Conservation (phyloP, 2,797 vertebrate genomes). For the Nannoperca obscura region DNA sequence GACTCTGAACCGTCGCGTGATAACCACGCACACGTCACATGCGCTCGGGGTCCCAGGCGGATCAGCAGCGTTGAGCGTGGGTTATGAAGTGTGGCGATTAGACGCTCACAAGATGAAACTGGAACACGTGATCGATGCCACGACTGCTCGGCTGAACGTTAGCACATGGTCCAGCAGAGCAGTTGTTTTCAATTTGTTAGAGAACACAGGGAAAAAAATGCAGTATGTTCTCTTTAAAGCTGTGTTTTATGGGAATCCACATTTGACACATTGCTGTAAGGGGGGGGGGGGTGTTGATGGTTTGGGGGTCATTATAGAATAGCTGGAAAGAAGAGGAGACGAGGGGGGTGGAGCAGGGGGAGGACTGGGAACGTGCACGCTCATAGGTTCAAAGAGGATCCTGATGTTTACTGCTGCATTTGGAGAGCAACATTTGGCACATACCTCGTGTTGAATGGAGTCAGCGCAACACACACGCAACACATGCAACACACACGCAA, state of each 20-base stretch:
- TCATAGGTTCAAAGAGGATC: conserved; percentile 75
- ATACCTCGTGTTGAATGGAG: conserved; percentile 50
- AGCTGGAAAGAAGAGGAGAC: neutral
- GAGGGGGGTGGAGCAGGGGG: conserved; percentile 78
- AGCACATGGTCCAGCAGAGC: conserved; percentile 5
- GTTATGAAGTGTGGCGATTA: conserved; percentile 22
- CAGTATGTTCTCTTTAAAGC: neutral
- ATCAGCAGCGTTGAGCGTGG: no score
- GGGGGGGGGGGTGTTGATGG: neutral
- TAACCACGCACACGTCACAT: conserved; percentile 54
- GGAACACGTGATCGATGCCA: conserved; percentile 6
- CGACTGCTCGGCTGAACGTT: conserved; percentile 23
- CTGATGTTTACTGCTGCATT: conserved; percentile 66
- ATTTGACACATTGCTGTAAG: neutral
- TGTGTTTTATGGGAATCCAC: neutral
- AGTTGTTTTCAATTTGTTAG: neutral
- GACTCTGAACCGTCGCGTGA: conserved; percentile 62
- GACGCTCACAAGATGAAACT: conserved; percentile 9
- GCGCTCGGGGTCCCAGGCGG: neutral
- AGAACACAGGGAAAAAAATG: neutral
- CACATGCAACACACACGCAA: no score
- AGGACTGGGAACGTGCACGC: conserved; percentile 65
- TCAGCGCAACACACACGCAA: no score
- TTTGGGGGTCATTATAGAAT: conserved; percentile 34
- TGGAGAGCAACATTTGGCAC: conserved; percentile 50